Conservation (phyloP, 2,888 invertebrate species). For the Imbricaverruca yamaguchii region DNA sequence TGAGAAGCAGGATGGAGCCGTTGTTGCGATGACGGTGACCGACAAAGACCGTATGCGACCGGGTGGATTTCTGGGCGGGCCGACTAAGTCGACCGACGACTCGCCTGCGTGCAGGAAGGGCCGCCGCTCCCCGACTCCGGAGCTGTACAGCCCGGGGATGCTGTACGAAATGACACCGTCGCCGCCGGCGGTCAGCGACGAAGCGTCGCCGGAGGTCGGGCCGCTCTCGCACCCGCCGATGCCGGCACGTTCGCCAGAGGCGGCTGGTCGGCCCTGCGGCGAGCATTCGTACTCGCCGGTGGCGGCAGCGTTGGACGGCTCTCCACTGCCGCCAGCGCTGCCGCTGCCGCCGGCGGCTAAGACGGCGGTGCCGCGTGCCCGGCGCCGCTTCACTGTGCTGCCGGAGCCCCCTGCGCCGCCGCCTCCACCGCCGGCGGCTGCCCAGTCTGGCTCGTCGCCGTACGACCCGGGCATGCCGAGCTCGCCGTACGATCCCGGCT, state of each 20-base stretch:
- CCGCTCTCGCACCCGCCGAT: too few species aligned
- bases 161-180: neutral
- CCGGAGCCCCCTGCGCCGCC: neutral
- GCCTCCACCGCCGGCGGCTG: neutral
- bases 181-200: constrained; percentile 1
- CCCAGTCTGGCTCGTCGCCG: neutral
- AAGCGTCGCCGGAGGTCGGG: neutral
- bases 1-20: too few species aligned
- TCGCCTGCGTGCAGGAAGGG: neutral
- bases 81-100: too few species aligned
- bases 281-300: too few species aligned
- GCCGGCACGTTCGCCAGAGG: too few species aligned
- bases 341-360: neutral
- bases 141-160: neutral
- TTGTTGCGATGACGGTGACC: too few species aligned
- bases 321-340: neutral
- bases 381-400: neutral
- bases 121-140: neutral
- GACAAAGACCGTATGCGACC: too few species aligned
- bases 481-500: neutral
- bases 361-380: neutral
- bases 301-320: too few species aligned
- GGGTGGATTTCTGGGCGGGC: too few species aligned
- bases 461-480: neutral
- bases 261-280: too few species aligned